Percentiles rank a stretch among this genome's conserved stretches.
Conservation (phyloP, 2,113 vertebrate species). For the Xiphophorus couchianus region DNA sequence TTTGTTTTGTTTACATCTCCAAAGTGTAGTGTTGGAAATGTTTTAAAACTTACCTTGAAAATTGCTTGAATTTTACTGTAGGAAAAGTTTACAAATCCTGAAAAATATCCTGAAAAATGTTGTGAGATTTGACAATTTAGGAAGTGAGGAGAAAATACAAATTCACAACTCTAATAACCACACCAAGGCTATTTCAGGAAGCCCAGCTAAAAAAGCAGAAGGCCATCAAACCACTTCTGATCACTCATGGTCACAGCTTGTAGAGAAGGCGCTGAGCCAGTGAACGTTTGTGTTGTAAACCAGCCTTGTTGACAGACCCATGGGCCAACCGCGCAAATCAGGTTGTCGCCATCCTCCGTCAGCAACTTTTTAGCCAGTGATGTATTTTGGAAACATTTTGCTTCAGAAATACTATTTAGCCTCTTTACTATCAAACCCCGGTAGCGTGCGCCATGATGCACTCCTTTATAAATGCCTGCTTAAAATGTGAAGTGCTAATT, state of each 20-base stretch:
- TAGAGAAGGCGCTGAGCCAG: conserved; percentile 9
- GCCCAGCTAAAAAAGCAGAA: background rate
- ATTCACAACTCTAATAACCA: background rate
- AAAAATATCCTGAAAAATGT: background rate
- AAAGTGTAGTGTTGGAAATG: no score
- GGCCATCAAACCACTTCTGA: background rate
- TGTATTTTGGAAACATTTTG: background rate
- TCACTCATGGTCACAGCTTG: conserved; percentile 8
- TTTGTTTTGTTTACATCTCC: no score
- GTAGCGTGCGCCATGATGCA: background rate
- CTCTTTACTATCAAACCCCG: background rate
- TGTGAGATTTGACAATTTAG: background rate
- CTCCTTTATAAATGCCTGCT: background rate
- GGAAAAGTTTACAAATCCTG: no score
- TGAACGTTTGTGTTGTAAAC: conserved; percentile 56
- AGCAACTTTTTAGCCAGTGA: conserved; percentile 26
- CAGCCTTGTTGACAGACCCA: conserved; percentile 43
- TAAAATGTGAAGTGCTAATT: conserved; percentile 7
- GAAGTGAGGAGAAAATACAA: no score
- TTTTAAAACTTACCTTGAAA: no score
- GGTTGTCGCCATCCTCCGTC: conserved; percentile 28
- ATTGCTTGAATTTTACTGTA: no score
- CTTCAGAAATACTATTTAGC: background rate
- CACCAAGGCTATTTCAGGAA: background rate
- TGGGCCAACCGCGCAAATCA: conserved; percentile 6